Percentiles rank a stretch among this genome's conserved stretches.
phyloP scores from a whole-genome alignment of 2,113 vertebrate species.

The Rhabdomys dilectus region DNA sequence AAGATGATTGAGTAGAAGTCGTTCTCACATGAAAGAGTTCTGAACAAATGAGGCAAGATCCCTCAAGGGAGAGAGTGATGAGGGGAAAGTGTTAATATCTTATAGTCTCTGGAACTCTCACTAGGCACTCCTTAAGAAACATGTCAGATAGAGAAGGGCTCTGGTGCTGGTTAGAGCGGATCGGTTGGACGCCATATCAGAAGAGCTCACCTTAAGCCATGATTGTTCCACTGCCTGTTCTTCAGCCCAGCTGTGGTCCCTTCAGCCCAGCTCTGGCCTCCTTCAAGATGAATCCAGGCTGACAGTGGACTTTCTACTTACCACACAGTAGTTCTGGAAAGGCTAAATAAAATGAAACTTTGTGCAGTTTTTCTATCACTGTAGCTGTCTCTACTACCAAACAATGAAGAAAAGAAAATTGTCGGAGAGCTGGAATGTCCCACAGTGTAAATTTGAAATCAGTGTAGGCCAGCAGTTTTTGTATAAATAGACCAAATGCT shows the following conservation, averaged over 20 bases:
- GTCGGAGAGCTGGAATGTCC: background rate
- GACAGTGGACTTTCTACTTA: background rate
- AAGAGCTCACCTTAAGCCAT: background rate
- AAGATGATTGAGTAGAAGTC: constrained; percentile 22
- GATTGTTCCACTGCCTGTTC: background rate
- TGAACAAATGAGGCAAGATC: background rate
- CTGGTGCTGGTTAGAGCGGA: background rate
- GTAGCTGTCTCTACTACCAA: background rate
- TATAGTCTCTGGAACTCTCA: background rate
- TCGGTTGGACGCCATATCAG: background rate
- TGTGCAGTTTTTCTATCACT: background rate
- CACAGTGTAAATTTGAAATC: background rate
- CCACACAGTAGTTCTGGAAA: background rate
- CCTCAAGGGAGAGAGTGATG: background rate
- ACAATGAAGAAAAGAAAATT: background rate
- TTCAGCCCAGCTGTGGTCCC: background rate
- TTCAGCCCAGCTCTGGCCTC: background rate
- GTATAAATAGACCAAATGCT: background rate
- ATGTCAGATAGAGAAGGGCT: background rate
- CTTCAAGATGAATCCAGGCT: background rate
- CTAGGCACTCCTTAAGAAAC: constrained; percentile 9
- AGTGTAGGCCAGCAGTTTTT: background rate
- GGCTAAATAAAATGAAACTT: background rate
- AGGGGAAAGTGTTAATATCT: background rate
- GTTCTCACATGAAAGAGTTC: background rate